phyloP scores from a whole-genome alignment of 2,797 vertebrate species.

The Scarus forsteni region DNA sequence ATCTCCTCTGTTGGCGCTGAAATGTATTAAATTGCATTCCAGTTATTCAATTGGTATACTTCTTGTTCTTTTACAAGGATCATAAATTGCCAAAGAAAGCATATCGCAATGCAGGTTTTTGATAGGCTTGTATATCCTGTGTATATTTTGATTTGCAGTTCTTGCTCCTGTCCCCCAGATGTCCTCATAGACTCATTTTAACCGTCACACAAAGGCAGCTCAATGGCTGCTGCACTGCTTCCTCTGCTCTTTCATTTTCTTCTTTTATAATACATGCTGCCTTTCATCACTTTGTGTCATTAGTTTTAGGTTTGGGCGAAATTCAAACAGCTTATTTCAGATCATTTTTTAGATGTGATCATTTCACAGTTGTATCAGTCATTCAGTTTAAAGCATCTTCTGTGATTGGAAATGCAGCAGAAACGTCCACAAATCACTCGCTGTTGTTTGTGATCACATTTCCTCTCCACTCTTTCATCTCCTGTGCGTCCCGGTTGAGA shows the following conservation, averaged over 20 bases:
- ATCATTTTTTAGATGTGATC: too few relatives aligned
- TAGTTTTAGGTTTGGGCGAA: neutral
- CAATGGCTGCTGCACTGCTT: neutral
- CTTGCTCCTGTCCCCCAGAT: conserved; percentile 10
- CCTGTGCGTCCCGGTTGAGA: too few relatives aligned
- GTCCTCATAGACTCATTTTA: conserved; percentile 27
- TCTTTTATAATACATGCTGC: neutral
- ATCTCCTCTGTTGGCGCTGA: too few relatives aligned
- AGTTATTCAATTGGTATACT: too few relatives aligned
- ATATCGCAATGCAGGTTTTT: too few relatives aligned
- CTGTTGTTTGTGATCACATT: conserved; percentile 8
- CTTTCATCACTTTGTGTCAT: neutral
- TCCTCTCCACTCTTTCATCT: too few relatives aligned
- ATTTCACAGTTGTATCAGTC: neutral
- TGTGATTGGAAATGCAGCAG: neutral
- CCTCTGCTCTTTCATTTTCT: neutral
- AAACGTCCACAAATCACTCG: neutral
- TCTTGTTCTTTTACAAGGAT: too few relatives aligned
- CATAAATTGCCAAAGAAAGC: too few relatives aligned
- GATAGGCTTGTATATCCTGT: too few relatives aligned
- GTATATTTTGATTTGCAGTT: conserved; percentile 9
- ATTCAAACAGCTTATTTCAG: too few relatives aligned
- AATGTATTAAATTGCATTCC: too few relatives aligned
- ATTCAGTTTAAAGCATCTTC: neutral
- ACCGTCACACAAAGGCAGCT: neutral